Percentiles rank a stretch among this genome's conserved stretches.
Evolutionary conservation across 1,140 invertebrate genomes (phyloP).

Genomic region (Caligus rogercresseyi): DNA sequence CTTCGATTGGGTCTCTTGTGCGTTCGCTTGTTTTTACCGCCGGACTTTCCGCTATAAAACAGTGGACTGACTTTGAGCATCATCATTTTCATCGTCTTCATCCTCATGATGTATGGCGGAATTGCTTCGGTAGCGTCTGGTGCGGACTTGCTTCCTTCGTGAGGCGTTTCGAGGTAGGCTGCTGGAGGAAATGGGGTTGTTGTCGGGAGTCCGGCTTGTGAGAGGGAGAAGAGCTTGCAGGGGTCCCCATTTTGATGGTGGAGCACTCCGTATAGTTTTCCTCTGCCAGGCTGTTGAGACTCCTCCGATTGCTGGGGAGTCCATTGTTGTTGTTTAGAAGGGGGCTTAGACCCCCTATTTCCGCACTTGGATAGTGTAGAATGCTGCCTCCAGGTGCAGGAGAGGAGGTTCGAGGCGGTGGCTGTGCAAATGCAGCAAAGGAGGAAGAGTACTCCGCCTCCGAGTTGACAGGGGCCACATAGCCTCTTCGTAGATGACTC

Average conservation of each 20-base stretch:
- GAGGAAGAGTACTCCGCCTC: slow-evolving; percentile 1
- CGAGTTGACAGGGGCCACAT: slow-evolving; percentile 11
- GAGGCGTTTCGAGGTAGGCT: neutral
- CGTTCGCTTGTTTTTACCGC: no score
- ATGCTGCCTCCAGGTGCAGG: neutral
- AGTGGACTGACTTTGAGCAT: neutral
- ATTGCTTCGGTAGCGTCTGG: neutral
- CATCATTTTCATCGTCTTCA: neutral
- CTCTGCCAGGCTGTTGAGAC: neutral
- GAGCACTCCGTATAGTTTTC: neutral
- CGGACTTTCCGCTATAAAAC: neutral
- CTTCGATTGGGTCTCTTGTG: neutral
- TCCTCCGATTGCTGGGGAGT: neutral
- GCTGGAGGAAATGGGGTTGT: no score
- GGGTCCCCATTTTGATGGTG: slow-evolving; percentile 16
- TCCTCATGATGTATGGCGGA: neutral
- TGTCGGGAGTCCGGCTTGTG: neutral
- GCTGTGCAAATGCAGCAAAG: neutral
- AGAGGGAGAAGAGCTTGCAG: neutral
- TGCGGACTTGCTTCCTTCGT: neutral
- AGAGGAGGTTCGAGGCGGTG: slow-evolving; percentile 1
- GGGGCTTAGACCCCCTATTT: slow-evolving; percentile 3
- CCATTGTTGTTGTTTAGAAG: slow-evolving; percentile 2
- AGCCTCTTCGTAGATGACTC: slow-evolving; percentile 8
- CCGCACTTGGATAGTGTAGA: neutral